Percentiles rank a stretch among this genome's conserved stretches.
Evolutionary conservation across 2,113 vertebrate species (phyloP).

Genomic region (Meriones unguiculatus): DNA sequence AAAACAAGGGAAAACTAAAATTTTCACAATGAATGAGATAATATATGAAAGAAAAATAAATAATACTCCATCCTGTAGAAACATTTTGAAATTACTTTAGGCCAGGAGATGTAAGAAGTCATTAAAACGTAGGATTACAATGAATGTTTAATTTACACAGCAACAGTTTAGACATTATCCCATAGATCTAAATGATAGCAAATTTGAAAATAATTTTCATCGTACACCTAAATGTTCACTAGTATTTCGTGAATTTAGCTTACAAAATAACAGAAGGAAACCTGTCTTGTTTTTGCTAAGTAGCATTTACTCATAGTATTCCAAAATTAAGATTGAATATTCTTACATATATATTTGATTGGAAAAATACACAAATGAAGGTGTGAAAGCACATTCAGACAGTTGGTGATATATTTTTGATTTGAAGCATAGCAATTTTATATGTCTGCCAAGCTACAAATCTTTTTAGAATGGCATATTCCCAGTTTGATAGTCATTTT

Average conservation of each 20-base stretch:
- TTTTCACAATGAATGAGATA: conserved; percentile 67
- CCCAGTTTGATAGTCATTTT: conserved; percentile 48
- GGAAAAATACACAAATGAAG: not conserved
- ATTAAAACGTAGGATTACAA: conserved; percentile 68
- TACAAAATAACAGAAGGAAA: not conserved
- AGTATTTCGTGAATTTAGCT: not conserved
- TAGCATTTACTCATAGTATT: conserved; percentile 44
- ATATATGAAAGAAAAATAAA: conserved; percentile 74
- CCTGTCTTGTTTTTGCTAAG: not conserved
- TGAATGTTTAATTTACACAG: conserved; percentile 4
- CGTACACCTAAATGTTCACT: not conserved
- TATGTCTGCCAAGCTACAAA: conserved; percentile 6
- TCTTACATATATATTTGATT: conserved; percentile 31
- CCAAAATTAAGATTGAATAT: not conserved
- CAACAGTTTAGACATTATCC: not conserved
- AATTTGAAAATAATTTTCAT: not conserved
- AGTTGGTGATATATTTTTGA: conserved; percentile 45
- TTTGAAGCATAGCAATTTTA: conserved; percentile 50
- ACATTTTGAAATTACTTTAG: conserved; percentile 69
- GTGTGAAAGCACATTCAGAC: conserved; percentile 17
- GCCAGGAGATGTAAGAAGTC: conserved; percentile 60
- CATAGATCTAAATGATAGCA: not conserved
- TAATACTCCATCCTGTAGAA: conserved; percentile 49
- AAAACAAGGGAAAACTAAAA: conserved; percentile 63
- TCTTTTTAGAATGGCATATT: not conserved